Evolutionary conservation across 2,113 vertebrate genomes (phyloP), one percentile per base, ranked within the genome.

Genomic region (Sinocyclocheilus grahami): DNA sequence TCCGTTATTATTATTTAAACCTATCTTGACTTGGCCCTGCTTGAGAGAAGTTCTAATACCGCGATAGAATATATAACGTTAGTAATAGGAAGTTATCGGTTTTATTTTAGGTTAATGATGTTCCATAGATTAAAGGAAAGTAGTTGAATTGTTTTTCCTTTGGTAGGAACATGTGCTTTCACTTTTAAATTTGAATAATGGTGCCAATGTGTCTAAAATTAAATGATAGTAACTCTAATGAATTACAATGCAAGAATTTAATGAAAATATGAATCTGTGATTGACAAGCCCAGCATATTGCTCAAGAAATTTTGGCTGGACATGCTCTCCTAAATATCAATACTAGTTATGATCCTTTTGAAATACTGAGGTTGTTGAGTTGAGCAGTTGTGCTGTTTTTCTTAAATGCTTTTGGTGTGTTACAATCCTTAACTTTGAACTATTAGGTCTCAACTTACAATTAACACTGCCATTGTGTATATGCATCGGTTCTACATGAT

Each of bases 401-500:
- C 30, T 69, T 69, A 37, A 7, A 46, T 75, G 37, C 78, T 51
- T 16, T 24, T n/a, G 33, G 5, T 16, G 13, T 27, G 37, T 63
- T 76, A 9, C 46, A 79, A 60, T 62, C 94, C 95, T 97, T 97
- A 94, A 97, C 92, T 9, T 7, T 0, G 13, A 0, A 0, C 0
- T 0, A 5, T 27, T 90, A 99, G 98, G 16, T 98, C 98, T 13
- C 98, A 99, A 87, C 96, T 99, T 30, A 98, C 97, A 16, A 99
- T 99, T 78, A 99, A 98, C 88, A 99, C 98, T 7, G 97, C 97
- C 83, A 99, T 99, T 55, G 98, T 98, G 65, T 99, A 99, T 90
- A 97, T 99, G 97, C 98, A 99, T 89, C 96, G 98, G 3, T 99
- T 99, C 93, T 99, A 99, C 91, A 99, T 99, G 98, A 95, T 98